Evolutionary conservation across 2,113 vertebrate species (phyloP).

Genomic region (Petromus typicus): DNA sequence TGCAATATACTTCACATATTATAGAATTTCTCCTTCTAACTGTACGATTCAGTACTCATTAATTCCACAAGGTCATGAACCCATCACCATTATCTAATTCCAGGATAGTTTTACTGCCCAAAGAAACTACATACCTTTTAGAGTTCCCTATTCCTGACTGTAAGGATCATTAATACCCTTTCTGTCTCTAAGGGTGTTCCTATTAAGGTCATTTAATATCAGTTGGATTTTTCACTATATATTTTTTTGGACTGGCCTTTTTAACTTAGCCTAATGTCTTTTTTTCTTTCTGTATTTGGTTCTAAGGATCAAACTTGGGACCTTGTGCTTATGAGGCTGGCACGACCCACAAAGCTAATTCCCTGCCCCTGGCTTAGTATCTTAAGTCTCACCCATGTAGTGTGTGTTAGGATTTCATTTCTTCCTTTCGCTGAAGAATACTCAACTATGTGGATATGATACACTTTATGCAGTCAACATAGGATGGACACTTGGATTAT

Average conservation of each 20-base stretch:
- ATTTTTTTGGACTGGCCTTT: not conserved
- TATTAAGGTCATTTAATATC: not conserved
- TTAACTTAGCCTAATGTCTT: not conserved
- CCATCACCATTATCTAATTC: not conserved
- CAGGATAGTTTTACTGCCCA: not conserved
- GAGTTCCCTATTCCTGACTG: not conserved
- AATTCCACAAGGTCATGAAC: not conserved
- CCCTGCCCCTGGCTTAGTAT: no score
- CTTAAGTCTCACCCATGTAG: not conserved
- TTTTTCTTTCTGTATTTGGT: no score
- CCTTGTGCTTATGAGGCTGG: no score
- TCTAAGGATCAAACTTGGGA: no score
- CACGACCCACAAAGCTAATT: no score
- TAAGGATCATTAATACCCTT: not conserved
- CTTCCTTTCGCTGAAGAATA: not conserved
- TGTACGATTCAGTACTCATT: not conserved
- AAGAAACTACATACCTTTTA: not conserved
- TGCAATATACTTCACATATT: not conserved
- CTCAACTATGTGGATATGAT: not conserved
- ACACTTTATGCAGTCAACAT: not conserved
- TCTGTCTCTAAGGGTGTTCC: not conserved
- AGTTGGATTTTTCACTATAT: not conserved
- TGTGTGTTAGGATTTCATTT: not conserved
- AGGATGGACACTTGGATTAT: not conserved
- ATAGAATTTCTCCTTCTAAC: not conserved